These are phyloP conservation scores for Timema podura DNA, from an alignment of 2,888 invertebrate species.

Conservation along the genomic window DNA sequence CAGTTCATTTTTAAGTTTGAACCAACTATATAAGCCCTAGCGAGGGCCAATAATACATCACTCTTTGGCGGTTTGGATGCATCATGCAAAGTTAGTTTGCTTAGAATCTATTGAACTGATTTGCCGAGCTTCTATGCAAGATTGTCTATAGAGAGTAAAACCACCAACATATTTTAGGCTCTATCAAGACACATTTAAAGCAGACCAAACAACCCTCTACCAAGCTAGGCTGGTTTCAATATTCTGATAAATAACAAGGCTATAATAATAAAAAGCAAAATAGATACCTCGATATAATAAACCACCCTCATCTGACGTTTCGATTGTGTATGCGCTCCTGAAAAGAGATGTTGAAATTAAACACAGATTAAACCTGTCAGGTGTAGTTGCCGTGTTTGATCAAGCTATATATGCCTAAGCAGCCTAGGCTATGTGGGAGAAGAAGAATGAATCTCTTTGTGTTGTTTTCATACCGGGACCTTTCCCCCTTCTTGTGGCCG, in stretches of 20 bases:
- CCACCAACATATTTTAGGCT: slow-evolving; percentile 3
- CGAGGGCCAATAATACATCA: too few relatives aligned
- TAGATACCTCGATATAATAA: neutral
- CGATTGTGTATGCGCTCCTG: neutral
- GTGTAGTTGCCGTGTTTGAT: slow-evolving; percentile 10
- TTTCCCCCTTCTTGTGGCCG: neutral
- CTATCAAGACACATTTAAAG: slow-evolving; percentile 6
- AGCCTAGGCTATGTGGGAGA: neutral
- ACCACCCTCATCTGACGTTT: slow-evolving; percentile 1
- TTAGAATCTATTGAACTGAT: neutral
- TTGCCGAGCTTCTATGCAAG: neutral
- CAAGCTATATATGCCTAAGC: neutral
- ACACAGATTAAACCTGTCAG: slow-evolving; percentile 3
- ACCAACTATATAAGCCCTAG: too few relatives aligned
- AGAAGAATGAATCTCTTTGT: neutral
- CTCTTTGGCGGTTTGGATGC: too few relatives aligned
- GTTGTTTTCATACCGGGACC: neutral
- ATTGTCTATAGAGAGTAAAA: neutral
- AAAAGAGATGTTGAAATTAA: slow-evolving; percentile 8
- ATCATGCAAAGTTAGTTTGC: too few relatives aligned
- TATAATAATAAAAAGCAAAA: neutral
- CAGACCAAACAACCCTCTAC: neutral
- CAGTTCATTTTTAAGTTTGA: too few relatives aligned
- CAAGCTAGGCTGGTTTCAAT: slow-evolving; percentile 13
- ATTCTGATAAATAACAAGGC: slow-evolving; percentile 3